Evolutionary conservation across 2,797 vertebrate species (phyloP).

Genomic region (Acrossocheilus fasciatus): DNA sequence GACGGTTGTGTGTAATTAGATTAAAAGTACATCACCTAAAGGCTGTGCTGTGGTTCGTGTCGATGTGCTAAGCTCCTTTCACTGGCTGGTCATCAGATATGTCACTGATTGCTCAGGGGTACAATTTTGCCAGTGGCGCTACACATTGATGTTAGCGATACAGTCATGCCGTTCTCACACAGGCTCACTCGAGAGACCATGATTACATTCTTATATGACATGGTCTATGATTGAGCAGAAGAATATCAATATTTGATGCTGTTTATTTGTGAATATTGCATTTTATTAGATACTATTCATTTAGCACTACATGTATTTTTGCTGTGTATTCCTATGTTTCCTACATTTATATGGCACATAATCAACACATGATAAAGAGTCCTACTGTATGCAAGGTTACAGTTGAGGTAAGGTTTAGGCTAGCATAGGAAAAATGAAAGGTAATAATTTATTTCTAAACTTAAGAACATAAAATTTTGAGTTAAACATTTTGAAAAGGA

Average conservation of each 20-base stretch:
- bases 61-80: constrained; percentile 41
- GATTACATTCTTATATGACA: neutral
- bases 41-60: constrained; percentile 15
- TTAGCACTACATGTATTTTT: neutral
- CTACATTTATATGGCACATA: too few species aligned
- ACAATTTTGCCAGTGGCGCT: constrained; percentile 29
- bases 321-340: neutral
- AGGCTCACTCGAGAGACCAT: neutral
- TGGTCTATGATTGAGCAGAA: neutral
- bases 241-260: constrained; percentile 9
- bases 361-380: neutral
- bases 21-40: constrained; percentile 49
- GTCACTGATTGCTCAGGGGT: constrained; percentile 32
- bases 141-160: constrained; percentile 36
- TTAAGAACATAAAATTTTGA: too few species aligned
- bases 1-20: constrained; percentile 48
- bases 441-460: too few species aligned
- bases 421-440: too few species aligned
- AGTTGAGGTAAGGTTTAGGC: neutral
- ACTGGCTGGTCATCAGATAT: constrained; percentile 51
- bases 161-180: neutral
- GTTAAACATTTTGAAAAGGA: too few species aligned
- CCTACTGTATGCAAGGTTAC: neutral
- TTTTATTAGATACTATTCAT: neutral
- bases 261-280: constrained; percentile 17